Evolutionary conservation across 2,797 vertebrate genomes (phyloP), one percentile per base, ranked within the genome.

Genomic region (Falco cherrug): DNA sequence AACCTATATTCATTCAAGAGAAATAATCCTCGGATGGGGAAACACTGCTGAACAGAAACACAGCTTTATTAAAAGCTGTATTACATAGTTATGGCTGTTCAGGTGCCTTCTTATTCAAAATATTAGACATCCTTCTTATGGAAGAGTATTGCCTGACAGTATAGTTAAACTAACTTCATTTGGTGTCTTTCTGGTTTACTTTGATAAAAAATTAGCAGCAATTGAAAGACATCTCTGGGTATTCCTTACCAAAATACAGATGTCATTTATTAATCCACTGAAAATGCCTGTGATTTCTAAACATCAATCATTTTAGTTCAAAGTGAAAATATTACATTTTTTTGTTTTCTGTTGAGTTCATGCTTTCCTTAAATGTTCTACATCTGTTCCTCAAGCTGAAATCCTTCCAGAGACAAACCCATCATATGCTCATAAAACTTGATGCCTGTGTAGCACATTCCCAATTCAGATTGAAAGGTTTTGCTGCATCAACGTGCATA

Each of bases 11-110:
- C 7, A 28, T 41, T 57, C 43, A 39, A n/a, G 16, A 64, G 21
- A 67, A 85, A 70, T n/a, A 45, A 16, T 71, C 37, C 35, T 51
- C 20, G 5, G 53, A 61, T 31, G 60, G 25, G 65, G 63, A 70
- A 94, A 73, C 37, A 91, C 9, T 45, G 63, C 84, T 88, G 82
- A 89, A 85, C 63, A 41, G 79, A 97, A 96, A 82, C 78, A 73
- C 29, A 41, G 45, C 43, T 76, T 68, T 95, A 87, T 69, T 51
- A 69, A 81, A 95, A 84, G 59, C 47, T 75, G 13, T 73, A 70
- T 54, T 57, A 70, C 16, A 69, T 4, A 26, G 67, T 59, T 47
- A 33, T 16, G 33, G 21, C 26, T 39, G 26, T 48, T 71, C 33
- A 92, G 92, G 81, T 56, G 47, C 48, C 63, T 71, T 35, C 71